These are phyloP conservation scores for Melanostoma mellinum DNA, from an alignment of 2,888 invertebrate genomes.

Conservation along the genomic window DNA sequence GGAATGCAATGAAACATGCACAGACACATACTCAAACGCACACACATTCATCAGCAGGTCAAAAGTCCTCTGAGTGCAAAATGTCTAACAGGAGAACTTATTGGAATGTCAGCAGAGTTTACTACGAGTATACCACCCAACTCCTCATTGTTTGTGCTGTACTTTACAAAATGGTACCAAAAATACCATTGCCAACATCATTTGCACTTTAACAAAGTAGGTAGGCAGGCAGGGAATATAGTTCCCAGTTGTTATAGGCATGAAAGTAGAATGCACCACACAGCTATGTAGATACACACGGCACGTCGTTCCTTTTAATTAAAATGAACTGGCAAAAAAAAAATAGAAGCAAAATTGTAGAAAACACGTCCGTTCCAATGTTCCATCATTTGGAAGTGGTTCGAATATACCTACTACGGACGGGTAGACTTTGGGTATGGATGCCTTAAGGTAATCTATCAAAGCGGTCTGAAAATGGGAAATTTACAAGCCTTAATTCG, in stretches of 20 bases:
- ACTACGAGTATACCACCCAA: background rate
- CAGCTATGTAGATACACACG: background rate
- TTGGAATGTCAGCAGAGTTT: slow-evolving; percentile 56
- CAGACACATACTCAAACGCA: slow-evolving; percentile 6
- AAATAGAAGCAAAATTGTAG: slow-evolving; percentile 14
- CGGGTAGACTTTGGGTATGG: no score
- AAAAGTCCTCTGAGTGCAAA: slow-evolving; percentile 67
- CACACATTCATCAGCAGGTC: slow-evolving; percentile 65
- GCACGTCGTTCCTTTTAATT: slow-evolving; percentile 56
- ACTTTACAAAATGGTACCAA: slow-evolving; percentile 31
- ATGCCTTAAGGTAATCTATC: slow-evolving; percentile 58
- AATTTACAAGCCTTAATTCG: slow-evolving; percentile 70
- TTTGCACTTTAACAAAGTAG: slow-evolving; percentile 46
- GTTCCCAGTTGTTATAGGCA: background rate
- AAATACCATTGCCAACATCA: slow-evolving; percentile 59
- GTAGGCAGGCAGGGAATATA: no score
- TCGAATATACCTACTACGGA: no score
- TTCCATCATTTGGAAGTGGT: slow-evolving; percentile 9
- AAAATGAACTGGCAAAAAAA: slow-evolving; percentile 55
- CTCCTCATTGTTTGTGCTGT: background rate
- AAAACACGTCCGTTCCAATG: slow-evolving; percentile 42
- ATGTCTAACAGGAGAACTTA: slow-evolving; percentile 68
- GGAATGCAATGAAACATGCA: slow-evolving; percentile 37
- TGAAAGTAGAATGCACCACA: slow-evolving; percentile 24
- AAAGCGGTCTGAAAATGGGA: slow-evolving; percentile 58